A percentile compares a stretch with the other conserved stretches of the same genome.
These are phyloP conservation scores for Ellobius talpinus DNA, from an alignment of 2,113 vertebrate species.

Conservation along the genomic window DNA sequence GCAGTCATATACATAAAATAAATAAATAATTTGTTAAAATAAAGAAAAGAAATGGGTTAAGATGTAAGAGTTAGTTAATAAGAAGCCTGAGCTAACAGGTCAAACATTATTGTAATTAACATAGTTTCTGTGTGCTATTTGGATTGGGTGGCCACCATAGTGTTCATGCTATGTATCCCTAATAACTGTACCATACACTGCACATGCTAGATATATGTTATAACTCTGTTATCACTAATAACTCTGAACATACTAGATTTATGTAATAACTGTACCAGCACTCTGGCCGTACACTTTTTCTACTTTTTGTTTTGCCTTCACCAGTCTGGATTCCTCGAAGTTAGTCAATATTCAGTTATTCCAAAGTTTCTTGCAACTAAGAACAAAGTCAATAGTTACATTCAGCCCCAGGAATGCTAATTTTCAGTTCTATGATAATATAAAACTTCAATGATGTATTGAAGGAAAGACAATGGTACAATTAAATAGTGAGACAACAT, in stretches of 20 bases:
- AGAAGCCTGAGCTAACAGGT: too few relatives aligned
- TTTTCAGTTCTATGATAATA: background rate
- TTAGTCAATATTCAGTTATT: background rate
- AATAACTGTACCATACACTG: background rate
- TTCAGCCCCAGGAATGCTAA: background rate
- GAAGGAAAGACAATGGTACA: background rate
- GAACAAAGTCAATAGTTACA: slow-evolving; percentile 26
- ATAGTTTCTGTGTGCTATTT: too few relatives aligned
- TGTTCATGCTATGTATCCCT: background rate
- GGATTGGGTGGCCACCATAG: background rate
- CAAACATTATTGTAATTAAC: too few relatives aligned
- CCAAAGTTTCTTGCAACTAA: background rate
- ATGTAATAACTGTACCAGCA: background rate
- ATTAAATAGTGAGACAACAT: background rate
- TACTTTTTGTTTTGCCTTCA: background rate
- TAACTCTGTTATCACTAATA: background rate
- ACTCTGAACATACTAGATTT: background rate
- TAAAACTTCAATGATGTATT: slow-evolving; percentile 2
- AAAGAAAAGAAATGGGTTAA: too few relatives aligned
- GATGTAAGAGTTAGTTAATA: too few relatives aligned
- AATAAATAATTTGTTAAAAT: too few relatives aligned
- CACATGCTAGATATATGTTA: background rate
- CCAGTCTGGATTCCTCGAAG: background rate
- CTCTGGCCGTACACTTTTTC: background rate
- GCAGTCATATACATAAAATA: too few relatives aligned